phyloP scores from a whole-genome alignment of 2,888 invertebrate species.

The Caenorhabditis becei region DNA sequence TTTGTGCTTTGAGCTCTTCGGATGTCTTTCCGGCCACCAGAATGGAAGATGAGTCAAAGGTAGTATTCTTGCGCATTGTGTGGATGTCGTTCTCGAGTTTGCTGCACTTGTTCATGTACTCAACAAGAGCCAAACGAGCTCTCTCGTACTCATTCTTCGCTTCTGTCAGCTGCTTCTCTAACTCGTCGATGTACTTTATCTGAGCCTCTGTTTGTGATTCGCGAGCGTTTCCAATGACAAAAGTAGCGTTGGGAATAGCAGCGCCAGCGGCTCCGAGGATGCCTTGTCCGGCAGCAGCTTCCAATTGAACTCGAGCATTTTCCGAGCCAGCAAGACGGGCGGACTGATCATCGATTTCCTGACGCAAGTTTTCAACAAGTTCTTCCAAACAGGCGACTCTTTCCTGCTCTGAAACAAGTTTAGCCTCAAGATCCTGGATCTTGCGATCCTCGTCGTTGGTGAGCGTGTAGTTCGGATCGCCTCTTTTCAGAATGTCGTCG shows the following conservation, averaged over 20 bases:
- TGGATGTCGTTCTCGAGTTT: constrained; percentile 47
- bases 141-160: constrained; percentile 25
- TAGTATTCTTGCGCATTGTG: constrained; percentile 36
- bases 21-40: constrained; percentile 42
- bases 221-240: constrained; percentile 47
- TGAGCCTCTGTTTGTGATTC: constrained; percentile 41
- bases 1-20: constrained; percentile 42
- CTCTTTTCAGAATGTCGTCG: constrained; percentile 50
- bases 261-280: constrained; percentile 13
- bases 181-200: constrained; percentile 55
- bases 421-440: constrained; percentile 37
- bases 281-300: constrained; percentile 31
- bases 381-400: constrained; percentile 28
- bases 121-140: constrained; percentile 26
- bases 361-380: constrained; percentile 5
- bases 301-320: constrained; percentile 32
- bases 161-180: constrained; percentile 39
- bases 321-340: constrained; percentile 45
- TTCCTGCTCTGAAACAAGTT: constrained; percentile 15
- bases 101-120: constrained; percentile 61
- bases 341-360: constrained; percentile 38
- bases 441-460: constrained; percentile 38
- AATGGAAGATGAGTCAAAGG: constrained; percentile 41
- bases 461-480: constrained; percentile 58
- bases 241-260: constrained; percentile 27